Evolutionary conservation across 2,113 vertebrate species (phyloP).

Genomic region (Sphyrna mokarran): DNA sequence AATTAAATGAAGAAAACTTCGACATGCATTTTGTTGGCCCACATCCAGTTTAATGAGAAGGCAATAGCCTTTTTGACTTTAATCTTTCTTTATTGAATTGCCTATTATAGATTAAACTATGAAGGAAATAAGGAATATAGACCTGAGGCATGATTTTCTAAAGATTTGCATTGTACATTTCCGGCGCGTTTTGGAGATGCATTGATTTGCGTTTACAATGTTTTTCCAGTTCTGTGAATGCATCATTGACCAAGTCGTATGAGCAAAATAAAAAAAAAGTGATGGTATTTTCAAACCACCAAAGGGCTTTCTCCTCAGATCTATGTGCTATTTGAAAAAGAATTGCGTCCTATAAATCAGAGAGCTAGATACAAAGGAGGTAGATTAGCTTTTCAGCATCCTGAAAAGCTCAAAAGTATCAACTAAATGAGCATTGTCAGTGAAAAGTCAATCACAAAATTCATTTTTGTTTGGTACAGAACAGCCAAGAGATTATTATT

Average conservation of each 20-base stretch:
- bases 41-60: slow-evolving; percentile 35
- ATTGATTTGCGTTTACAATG: slow-evolving; percentile 17
- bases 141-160: slow-evolving; percentile 29
- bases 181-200: slow-evolving; percentile 27
- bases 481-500: not conserved
- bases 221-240: not conserved
- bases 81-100: slow-evolving; percentile 37
- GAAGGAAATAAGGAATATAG: slow-evolving; percentile 34
- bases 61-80: slow-evolving; percentile 36
- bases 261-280: not conserved
- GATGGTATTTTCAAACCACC: slow-evolving; percentile 9
- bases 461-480: not conserved
- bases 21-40: slow-evolving; percentile 36
- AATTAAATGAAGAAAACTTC: slow-evolving; percentile 33
- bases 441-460: not conserved
- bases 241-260: not conserved
- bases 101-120: slow-evolving; percentile 35
- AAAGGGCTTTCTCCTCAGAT: not conserved
- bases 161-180: slow-evolving; percentile 34
- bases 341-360: slow-evolving; percentile 14
- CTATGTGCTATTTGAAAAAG: not conserved
- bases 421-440: not conserved
- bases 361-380: not conserved
- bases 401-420: not conserved
- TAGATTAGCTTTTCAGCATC: not conserved